Conservation (phyloP, 2,113 vertebrate genomes). For the Gracilinanus agilis region DNA sequence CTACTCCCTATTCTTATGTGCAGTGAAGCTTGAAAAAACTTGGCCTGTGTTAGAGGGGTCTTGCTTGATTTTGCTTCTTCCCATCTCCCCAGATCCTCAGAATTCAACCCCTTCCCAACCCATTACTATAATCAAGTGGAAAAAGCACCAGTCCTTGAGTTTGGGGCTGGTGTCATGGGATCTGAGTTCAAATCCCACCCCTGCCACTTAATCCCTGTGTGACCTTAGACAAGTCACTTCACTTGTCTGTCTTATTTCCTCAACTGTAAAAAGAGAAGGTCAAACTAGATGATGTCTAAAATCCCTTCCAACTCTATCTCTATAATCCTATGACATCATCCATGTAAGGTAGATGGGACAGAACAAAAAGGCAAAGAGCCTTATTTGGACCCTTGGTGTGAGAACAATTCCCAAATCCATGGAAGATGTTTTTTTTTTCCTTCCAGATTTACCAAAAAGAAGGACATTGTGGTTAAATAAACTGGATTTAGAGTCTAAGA, state of each 20-base stretch:
- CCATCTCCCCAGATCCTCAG: neutral
- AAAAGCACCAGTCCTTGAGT: neutral
- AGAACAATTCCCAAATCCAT: neutral
- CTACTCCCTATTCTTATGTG: neutral
- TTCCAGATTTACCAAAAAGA: neutral
- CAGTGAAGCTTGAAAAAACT: neutral
- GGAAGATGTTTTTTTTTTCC: neutral
- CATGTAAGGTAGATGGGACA: too few relatives aligned
- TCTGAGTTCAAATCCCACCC: neutral
- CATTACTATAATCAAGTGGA: too few relatives aligned
- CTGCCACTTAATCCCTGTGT: neutral
- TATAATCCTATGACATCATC: neutral
- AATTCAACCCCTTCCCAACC: too few relatives aligned
- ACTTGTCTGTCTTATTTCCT: neutral
- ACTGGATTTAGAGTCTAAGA: neutral
- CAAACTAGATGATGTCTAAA: neutral
- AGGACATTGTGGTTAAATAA: too few relatives aligned
- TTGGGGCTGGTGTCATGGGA: neutral
- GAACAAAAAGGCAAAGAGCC: neutral
- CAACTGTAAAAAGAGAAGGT: neutral
- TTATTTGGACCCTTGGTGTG: neutral
- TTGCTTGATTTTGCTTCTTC: neutral
- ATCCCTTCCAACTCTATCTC: neutral
- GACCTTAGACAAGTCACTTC: neutral
- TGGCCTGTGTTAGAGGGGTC: neutral